phyloP scores from a whole-genome alignment of 2,113 vertebrate genomes.

The Gambusia holbrooki region DNA sequence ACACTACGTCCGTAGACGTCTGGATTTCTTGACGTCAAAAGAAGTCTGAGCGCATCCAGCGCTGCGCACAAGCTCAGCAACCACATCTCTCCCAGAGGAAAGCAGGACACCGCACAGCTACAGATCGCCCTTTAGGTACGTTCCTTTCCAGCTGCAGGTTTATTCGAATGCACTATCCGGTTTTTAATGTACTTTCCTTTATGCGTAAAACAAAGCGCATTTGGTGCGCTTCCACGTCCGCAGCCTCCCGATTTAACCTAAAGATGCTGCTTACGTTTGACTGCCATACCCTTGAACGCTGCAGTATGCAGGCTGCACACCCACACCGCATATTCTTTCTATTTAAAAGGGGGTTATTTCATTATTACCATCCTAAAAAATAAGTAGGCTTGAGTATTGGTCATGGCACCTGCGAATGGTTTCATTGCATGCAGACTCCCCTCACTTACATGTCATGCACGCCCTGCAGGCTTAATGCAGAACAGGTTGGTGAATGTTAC shows the following conservation, averaged over 20 bases:
- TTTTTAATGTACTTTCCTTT: neutral
- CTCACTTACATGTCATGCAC: slow-evolving; percentile 43
- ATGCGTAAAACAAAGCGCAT: neutral
- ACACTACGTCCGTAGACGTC: slow-evolving; percentile 68
- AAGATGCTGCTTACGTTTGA: slow-evolving; percentile 50
- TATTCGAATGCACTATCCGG: neutral
- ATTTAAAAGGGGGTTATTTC: slow-evolving; percentile 5
- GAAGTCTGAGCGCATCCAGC: slow-evolving; percentile 65
- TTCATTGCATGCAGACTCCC: slow-evolving; percentile 23
- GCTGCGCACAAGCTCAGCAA: slow-evolving; percentile 69
- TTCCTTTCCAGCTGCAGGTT: neutral
- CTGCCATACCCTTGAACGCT: slow-evolving; percentile 75
- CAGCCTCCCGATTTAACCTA: slow-evolving; percentile 41
- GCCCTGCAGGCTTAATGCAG: slow-evolving; percentile 42
- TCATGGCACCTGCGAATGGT: neutral
- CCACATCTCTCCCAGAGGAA: slow-evolving; percentile 68
- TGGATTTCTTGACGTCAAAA: slow-evolving; percentile 74
- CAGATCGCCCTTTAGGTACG: slow-evolving; percentile 71
- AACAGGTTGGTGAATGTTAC: slow-evolving; percentile 19
- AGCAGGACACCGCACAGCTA: slow-evolving; percentile 57
- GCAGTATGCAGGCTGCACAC: slow-evolving; percentile 48
- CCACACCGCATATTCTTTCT: slow-evolving; percentile 40
- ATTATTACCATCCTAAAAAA: slow-evolving; percentile 7
- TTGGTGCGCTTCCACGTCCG: slow-evolving; percentile 18
- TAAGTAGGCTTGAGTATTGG: neutral